phyloP scores from a whole-genome alignment of 2,113 vertebrate species.

The Oxyura jamaicensis region DNA sequence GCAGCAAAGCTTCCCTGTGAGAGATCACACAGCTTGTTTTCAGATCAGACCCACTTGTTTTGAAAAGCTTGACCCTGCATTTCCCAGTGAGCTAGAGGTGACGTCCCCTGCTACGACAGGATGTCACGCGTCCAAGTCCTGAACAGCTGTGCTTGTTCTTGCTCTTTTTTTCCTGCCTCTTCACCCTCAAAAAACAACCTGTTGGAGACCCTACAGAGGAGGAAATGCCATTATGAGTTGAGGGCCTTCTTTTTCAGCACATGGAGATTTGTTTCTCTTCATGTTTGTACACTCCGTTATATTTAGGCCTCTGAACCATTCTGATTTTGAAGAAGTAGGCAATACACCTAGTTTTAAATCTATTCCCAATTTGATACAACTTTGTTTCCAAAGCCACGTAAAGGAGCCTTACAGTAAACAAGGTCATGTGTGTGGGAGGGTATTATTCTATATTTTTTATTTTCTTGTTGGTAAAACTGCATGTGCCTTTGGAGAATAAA shows the following conservation, averaged over 20 bases:
- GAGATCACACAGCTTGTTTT: constrained; percentile 6
- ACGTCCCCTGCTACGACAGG: constrained; percentile 5
- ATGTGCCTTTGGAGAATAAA: constrained; percentile 8
- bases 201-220: neutral
- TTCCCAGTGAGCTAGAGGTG: neutral
- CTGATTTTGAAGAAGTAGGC: neutral
- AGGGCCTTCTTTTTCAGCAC: neutral
- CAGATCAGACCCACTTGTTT: constrained; percentile 26
- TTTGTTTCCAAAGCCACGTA: neutral
- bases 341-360: neutral
- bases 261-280: neutral
- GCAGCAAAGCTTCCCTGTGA: neutral
- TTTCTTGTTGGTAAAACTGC: constrained; percentile 8
- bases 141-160: neutral
- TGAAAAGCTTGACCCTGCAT: constrained; percentile 30
- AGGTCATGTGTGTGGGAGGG: neutral
- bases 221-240: neutral
- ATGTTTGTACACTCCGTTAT: neutral
- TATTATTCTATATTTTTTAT: constrained; percentile 29
- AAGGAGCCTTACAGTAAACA: neutral
- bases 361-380: neutral
- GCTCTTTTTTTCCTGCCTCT: neutral
- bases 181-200: neutral
- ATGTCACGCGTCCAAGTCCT: constrained; percentile 12
- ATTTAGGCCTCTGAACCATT: neutral